Conservation (phyloP, 2,888 invertebrate genomes). For the Parnassius mnemosyne region DNA sequence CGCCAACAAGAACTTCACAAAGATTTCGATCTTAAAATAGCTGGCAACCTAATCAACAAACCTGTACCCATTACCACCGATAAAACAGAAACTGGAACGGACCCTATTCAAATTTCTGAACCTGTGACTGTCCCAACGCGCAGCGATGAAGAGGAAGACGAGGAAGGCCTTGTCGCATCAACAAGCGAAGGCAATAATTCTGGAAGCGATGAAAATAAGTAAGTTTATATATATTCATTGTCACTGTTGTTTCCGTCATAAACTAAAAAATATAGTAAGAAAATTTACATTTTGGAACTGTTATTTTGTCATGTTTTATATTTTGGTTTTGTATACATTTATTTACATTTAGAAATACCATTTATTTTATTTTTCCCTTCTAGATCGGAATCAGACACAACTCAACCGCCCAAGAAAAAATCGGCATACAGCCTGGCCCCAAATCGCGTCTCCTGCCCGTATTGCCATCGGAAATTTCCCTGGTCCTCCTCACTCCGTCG, state of each 20-base stretch:
- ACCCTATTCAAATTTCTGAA: constrained; percentile 78
- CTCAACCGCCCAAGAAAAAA: constrained; percentile 87
- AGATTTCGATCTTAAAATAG: constrained; percentile 77
- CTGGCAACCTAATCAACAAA: constrained; percentile 81
- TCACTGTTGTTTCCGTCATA: too few species aligned
- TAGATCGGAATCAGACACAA: constrained; percentile 83
- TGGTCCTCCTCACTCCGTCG: constrained; percentile 98
- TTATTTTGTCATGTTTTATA: too few species aligned
- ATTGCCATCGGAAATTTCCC: constrained; percentile 96
- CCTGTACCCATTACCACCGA: constrained; percentile 46
- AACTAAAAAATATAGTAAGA: too few species aligned
- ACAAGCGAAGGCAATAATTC: constrained; percentile 92
- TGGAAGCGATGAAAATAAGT: constrained; percentile 90
- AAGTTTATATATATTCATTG: constrained; percentile 46
- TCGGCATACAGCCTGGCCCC: constrained; percentile 97
- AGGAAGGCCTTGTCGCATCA: constrained; percentile 89
- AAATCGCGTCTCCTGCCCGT: constrained; percentile 95
- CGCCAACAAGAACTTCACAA: constrained; percentile 70
- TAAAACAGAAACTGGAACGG: constrained; percentile 70
- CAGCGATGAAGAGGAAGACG: constrained; percentile 85
- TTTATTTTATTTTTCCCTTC: neutral
- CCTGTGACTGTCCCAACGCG: constrained; percentile 84
- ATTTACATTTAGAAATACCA: too few species aligned
- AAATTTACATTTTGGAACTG: too few species aligned
- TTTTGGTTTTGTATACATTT: too few species aligned